Conservation (phyloP, 2,797 vertebrate genomes). For the Acanthopagrus latus region DNA sequence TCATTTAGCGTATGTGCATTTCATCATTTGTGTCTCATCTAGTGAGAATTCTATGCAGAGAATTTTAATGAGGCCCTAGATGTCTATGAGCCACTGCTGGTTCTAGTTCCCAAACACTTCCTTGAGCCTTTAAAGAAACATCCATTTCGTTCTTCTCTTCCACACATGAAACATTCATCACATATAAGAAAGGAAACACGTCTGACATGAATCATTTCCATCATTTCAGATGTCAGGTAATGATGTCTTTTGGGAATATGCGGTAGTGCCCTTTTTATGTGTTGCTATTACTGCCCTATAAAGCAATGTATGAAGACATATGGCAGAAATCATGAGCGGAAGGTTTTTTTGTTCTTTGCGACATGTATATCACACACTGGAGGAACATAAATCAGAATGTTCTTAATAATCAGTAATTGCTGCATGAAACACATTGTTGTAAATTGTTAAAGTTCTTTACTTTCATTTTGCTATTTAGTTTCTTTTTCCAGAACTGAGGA, state of each 20-base stretch:
- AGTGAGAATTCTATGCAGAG: too few species aligned
- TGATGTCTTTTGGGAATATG: conserved; percentile 6
- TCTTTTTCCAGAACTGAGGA: background rate
- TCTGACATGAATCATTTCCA: conserved; percentile 6
- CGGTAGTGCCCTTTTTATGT: background rate
- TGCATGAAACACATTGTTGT: conserved; percentile 1
- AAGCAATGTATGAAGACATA: background rate
- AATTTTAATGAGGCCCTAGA: background rate
- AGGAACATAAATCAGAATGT: background rate
- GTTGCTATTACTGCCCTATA: background rate
- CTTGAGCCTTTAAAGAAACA: background rate
- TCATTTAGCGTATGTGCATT: too few species aligned
- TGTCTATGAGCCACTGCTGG: background rate
- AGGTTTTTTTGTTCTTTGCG: background rate
- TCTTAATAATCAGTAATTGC: conserved; percentile 25
- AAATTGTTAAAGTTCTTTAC: background rate
- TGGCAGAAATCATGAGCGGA: background rate
- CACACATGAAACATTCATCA: background rate
- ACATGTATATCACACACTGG: background rate
- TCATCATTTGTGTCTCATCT: too few species aligned
- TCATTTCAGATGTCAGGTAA: conserved; percentile 7
- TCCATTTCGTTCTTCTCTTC: background rate
- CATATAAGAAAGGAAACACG: background rate
- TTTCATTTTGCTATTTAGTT: background rate
- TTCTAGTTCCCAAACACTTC: background rate